Conservation (phyloP, 1,140 invertebrate genomes). For the Brachystomella parvula region DNA sequence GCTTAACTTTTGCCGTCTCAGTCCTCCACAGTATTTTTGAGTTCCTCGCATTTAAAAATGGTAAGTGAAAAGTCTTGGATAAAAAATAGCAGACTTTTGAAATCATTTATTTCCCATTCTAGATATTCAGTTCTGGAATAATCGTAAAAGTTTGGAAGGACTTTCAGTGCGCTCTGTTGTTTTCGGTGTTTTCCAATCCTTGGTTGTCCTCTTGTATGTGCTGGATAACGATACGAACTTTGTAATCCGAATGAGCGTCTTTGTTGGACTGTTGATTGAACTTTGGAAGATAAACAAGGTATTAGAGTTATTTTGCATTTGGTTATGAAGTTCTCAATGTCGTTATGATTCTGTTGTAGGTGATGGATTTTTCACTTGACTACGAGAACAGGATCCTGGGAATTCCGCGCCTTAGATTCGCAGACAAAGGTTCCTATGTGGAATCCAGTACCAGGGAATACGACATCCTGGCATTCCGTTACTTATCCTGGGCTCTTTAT, state of each 20-base stretch:
- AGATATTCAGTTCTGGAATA: constrained; percentile 99
- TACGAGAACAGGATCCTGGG: constrained; percentile 64
- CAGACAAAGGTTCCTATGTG: constrained; percentile 93
- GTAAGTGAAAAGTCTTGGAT: constrained; percentile 44
- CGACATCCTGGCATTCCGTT: constrained; percentile 91
- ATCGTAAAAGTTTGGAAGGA: constrained; percentile 91
- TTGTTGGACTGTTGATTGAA: constrained; percentile 92
- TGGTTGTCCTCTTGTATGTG: constrained; percentile 92
- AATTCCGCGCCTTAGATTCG: constrained; percentile 69
- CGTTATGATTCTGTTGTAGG: constrained; percentile 39
- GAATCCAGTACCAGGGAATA: constrained; percentile 91
- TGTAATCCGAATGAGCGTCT: constrained; percentile 83
- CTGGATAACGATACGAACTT: constrained; percentile 98
- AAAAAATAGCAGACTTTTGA: background rate
- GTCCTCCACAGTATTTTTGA: constrained; percentile 97
- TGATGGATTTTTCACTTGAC: constrained; percentile 74
- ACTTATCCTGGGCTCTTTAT: constrained; percentile 91
- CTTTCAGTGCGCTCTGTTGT: constrained; percentile 97
- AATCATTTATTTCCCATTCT: constrained; percentile 34
- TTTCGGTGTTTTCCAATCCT: constrained; percentile 95
- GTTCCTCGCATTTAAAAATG: constrained; percentile 98
- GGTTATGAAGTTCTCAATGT: background rate
- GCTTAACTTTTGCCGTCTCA: constrained; percentile 83
- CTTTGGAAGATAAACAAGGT: constrained; percentile 99
- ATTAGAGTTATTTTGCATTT: constrained; percentile 14